Conservation (phyloP, 1,140 invertebrate species). For the Drosophila persimilis region DNA sequence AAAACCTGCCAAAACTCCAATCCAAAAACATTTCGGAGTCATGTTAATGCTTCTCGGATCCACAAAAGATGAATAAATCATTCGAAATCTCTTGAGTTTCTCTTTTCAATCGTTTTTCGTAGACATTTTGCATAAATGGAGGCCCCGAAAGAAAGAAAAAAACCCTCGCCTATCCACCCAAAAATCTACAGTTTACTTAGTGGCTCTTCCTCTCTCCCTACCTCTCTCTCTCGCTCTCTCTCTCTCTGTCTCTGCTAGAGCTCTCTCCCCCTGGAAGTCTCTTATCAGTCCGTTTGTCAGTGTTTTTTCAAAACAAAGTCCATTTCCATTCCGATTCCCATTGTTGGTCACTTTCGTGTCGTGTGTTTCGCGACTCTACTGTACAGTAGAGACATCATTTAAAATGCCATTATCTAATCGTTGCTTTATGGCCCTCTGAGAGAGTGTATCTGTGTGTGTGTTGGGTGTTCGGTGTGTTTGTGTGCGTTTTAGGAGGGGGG, state of each 20-base stretch:
- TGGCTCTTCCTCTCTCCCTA: neutral
- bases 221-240: conserved; percentile 4
- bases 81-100: no score
- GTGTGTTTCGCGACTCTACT: conserved; percentile 61
- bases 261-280: conserved; percentile 6
- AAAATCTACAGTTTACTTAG: neutral
- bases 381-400: conserved; percentile 77
- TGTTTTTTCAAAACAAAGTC: conserved; percentile 70
- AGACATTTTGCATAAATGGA: no score
- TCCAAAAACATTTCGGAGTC: no score
- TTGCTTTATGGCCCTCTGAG: conserved; percentile 10
- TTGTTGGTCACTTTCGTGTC: conserved; percentile 58
- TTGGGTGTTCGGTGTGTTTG: neutral
- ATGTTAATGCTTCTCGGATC: no score
- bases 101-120: no score
- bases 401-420: conserved; percentile 77
- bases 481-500: conserved; percentile 7
- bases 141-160: no score
- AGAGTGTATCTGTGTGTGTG: conserved; percentile 1
- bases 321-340: conserved; percentile 42
- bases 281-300: conserved; percentile 44
- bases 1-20: no score
- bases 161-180: neutral
- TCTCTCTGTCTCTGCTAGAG: conserved; percentile 2
- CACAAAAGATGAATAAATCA: no score